Conservation (phyloP, 2,888 invertebrate genomes). For the Cosmopolites sordidus region DNA sequence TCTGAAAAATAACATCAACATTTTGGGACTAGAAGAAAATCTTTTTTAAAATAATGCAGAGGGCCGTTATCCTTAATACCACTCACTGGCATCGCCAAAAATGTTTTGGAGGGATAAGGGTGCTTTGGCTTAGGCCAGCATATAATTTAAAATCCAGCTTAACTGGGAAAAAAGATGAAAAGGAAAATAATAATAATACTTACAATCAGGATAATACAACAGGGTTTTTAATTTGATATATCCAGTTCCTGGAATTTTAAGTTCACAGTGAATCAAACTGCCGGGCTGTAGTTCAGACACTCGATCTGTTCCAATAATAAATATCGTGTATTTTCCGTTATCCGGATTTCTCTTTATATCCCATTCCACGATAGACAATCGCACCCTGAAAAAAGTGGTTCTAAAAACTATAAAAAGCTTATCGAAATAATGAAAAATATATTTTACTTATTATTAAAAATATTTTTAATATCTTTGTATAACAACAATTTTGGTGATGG, state of each 20-base stretch:
- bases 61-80: too few relatives aligned
- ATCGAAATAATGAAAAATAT: not conserved
- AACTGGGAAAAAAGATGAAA: too few relatives aligned
- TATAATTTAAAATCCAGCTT: too few relatives aligned
- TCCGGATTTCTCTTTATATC: slow-evolving; percentile 39
- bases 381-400: slow-evolving; percentile 31
- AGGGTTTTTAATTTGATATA: slow-evolving; percentile 45
- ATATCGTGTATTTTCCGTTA: slow-evolving; percentile 40
- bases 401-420: not conserved
- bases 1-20: too few relatives aligned
- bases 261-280: slow-evolving; percentile 45
- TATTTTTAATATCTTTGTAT: slow-evolving; percentile 40
- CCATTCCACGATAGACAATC: slow-evolving; percentile 43
- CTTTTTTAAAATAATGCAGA: too few relatives aligned
- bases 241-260: slow-evolving; percentile 47
- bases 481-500: slow-evolving; percentile 47
- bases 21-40: too few relatives aligned
- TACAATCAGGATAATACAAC: slow-evolving; percentile 43
- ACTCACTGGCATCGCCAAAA: too few relatives aligned
- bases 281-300: slow-evolving; percentile 39
- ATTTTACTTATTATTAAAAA: slow-evolving; percentile 35
- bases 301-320: slow-evolving; percentile 38
- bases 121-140: too few relatives aligned
- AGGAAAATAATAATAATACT: too few relatives aligned
- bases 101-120: too few relatives aligned